Conservation (phyloP, 2,888 invertebrate genomes). For the Heteromurus nitidus region DNA sequence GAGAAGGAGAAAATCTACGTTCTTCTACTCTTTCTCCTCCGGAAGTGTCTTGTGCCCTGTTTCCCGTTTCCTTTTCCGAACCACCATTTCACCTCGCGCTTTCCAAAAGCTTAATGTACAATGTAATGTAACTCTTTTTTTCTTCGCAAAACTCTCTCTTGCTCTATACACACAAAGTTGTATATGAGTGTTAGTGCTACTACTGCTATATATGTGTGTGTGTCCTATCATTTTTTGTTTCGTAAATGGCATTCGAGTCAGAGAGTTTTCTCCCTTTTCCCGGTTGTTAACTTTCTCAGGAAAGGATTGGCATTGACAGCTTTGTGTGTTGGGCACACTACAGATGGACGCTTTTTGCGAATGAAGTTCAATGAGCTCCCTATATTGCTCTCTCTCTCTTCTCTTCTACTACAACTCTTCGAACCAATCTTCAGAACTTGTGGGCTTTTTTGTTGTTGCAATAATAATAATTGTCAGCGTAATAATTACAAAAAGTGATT, state of each 20-base stretch:
- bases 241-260: too few relatives aligned
- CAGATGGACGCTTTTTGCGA: neutral
- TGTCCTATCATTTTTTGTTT: too few relatives aligned
- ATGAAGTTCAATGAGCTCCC: too few relatives aligned
- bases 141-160: neutral
- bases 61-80: constrained; percentile 53
- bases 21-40: constrained; percentile 29
- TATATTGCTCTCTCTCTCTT: too few relatives aligned
- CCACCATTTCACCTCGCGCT: constrained; percentile 16
- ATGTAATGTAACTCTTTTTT: neutral
- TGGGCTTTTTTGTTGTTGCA: too few relatives aligned
- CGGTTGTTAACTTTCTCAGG: neutral
- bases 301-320: neutral
- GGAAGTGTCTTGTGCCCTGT: constrained; percentile 59
- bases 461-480: too few relatives aligned
- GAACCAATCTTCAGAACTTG: too few relatives aligned
- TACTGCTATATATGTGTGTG: too few relatives aligned
- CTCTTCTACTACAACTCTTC: too few relatives aligned
- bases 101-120: constrained; percentile 6
- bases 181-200: too few relatives aligned
- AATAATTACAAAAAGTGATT: constrained; percentile 31
- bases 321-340: neutral
- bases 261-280: too few relatives aligned
- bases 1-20: constrained; percentile 20
- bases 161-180: too few relatives aligned